Evolutionary conservation across 2,888 invertebrate species (phyloP), one percentile per base, ranked within the genome.

Genomic region (Drosophila melanocephala): DNA sequence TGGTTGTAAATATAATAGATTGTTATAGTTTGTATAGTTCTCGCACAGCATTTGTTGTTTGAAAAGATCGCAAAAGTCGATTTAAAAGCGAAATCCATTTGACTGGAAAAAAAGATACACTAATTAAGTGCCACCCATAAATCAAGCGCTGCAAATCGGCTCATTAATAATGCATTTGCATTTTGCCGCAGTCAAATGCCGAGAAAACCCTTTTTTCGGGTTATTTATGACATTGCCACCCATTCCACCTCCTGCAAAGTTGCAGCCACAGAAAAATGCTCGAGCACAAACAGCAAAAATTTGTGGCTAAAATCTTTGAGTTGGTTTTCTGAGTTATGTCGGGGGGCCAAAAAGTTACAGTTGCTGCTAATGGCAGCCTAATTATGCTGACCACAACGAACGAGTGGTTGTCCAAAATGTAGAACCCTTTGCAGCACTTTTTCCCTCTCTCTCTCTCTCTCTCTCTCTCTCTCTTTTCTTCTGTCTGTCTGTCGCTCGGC

Each of bases 81-180:
- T 42, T 70, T 53, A 28, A 37, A 47, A 55, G 59, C 53, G 47
- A 59, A 55, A 51, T 60, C 47, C 58, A 37, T 56, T 53, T 53
- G 53, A 65, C 57, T 67, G 57, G n/a, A 30, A 37, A 37, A 56
- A 47, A 16, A 47, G 80, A 71, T 75, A 57, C 39, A 83, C 86
- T 85, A 90, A 90, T 86, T 86, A 86, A 78, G 78, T 90, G 90
- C 69, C 73, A 56, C 59, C 42, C 80, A 88, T 90, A 90, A 86
- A 90, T 90, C 86, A 90, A 57, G 52, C 30, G 42, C 58, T 33
- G 57, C 75, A 69, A 69, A 75, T 73, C 68, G 68, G 70, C 76
- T 88, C 86, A 88, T 86, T 86, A 90, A 88, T 85, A 86, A 83
- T 76, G 72, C 86, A 90, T 88, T 86, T 85, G 73, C 83, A 88